These are phyloP conservation scores for Brachyhypopomus occidentalis DNA, from an alignment of 2,113 vertebrate species.

Conservation along the genomic window DNA sequence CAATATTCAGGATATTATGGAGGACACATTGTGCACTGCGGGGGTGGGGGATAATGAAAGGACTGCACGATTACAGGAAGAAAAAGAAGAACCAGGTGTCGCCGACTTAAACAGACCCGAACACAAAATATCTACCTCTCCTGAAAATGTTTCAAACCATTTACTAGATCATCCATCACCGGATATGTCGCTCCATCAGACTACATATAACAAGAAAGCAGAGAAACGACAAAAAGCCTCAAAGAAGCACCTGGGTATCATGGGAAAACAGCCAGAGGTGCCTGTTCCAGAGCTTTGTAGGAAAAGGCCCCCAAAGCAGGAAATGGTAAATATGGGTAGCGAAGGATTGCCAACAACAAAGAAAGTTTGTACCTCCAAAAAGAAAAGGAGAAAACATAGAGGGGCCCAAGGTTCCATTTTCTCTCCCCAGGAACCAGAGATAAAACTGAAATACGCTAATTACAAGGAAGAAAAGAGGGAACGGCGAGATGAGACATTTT, in stretches of 20 bases:
- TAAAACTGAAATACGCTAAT: constrained; percentile 73
- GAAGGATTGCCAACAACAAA: constrained; percentile 55
- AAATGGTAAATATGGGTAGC: constrained; percentile 33
- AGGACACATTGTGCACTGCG: constrained; percentile 12
- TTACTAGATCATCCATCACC: constrained; percentile 43
- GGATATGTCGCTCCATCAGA: constrained; percentile 41
- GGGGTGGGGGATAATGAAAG: constrained; percentile 46
- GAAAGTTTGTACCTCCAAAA: constrained; percentile 55
- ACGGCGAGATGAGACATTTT: constrained; percentile 62
- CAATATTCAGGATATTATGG: constrained; percentile 39
- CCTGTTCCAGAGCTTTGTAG: constrained; percentile 56
- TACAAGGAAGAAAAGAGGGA: constrained; percentile 73
- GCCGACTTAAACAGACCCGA: constrained; percentile 49
- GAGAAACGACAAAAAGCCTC: constrained; percentile 18
- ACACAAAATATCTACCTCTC: constrained; percentile 70
- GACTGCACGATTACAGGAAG: constrained; percentile 33
- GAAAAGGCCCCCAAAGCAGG: constrained; percentile 60
- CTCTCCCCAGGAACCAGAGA: constrained; percentile 76
- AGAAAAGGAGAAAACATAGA: constrained; percentile 60
- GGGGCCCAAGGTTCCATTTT: constrained; percentile 63
- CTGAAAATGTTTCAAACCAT: constrained; percentile 54
- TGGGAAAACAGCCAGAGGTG: background rate
- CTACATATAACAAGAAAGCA: constrained; percentile 35
- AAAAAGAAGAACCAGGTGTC: constrained; percentile 46
- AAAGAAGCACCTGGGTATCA: constrained; percentile 23